Percentiles rank a stretch among this genome's conserved stretches.
These are phyloP conservation scores for Hipparchia semele DNA, from an alignment of 2,888 invertebrate genomes.

Conservation along the genomic window DNA sequence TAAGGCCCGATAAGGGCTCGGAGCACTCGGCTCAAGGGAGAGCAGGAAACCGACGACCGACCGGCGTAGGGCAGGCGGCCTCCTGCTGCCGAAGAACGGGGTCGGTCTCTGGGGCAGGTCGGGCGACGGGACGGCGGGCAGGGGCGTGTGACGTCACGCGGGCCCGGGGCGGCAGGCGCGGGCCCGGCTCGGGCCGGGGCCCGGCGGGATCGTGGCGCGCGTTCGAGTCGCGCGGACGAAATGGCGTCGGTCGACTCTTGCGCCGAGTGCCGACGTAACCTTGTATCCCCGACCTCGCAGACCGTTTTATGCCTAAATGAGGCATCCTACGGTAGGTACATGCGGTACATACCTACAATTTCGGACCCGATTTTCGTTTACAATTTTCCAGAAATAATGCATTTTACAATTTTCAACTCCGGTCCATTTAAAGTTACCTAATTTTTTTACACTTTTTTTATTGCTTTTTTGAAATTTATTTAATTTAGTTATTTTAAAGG, in stretches of 20 bases:
- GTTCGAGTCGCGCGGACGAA: conserved; percentile 59
- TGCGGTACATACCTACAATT: conserved; percentile 46
- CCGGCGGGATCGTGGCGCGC: conserved; percentile 51
- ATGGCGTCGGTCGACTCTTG: conserved; percentile 56
- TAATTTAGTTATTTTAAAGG: too few relatives aligned
- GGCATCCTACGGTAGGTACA: conserved; percentile 51
- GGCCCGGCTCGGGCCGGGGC: background rate
- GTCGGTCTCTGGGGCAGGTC: background rate
- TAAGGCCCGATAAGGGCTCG: background rate
- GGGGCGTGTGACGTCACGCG: background rate
- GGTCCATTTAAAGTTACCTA: background rate
- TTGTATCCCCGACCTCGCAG: conserved; percentile 54
- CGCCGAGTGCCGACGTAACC: conserved; percentile 51
- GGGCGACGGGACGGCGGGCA: too few relatives aligned
- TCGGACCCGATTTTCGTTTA: conserved; percentile 34
- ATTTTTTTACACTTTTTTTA: too few relatives aligned
- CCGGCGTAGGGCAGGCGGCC: background rate
- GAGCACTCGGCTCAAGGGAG: background rate
- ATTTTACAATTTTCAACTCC: background rate
- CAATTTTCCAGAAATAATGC: conserved; percentile 26
- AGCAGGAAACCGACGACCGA: background rate
- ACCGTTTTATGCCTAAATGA: conserved; percentile 61
- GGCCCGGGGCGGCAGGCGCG: background rate
- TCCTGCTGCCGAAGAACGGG: background rate
- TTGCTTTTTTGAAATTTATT: too few relatives aligned